A percentile compares a stretch with the other conserved stretches of the same genome.
Conservation (phyloP, 1,140 invertebrate species). For the Microplitis mediator region DNA sequence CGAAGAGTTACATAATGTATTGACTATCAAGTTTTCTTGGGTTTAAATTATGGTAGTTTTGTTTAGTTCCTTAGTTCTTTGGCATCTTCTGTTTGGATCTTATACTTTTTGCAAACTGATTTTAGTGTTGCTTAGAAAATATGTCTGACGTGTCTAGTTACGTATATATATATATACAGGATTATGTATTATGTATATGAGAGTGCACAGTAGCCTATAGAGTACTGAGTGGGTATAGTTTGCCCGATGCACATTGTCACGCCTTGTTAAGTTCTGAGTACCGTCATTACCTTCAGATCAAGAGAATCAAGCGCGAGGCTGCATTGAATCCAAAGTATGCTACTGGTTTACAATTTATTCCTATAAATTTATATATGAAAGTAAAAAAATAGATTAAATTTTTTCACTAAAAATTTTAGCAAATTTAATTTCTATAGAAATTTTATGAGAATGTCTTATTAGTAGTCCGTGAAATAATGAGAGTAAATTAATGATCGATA, state of each 20-base stretch:
- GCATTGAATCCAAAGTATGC: slow-evolving; percentile 20
- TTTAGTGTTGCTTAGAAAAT: background rate
- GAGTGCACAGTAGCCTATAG: slow-evolving; percentile 40
- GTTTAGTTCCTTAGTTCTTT: no score
- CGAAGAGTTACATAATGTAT: slow-evolving; percentile 61
- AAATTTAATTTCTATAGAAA: no score
- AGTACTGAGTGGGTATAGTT: slow-evolving; percentile 30
- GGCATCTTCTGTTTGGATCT: no score
- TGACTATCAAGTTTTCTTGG: slow-evolving; percentile 17
- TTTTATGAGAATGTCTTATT: no score
- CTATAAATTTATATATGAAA: no score
- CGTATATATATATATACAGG: background rate
- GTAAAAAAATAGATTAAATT: no score
- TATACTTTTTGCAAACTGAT: background rate
- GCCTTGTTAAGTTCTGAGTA: slow-evolving; percentile 59
- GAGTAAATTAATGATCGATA: no score
- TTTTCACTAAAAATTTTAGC: no score
- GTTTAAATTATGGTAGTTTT: no score
- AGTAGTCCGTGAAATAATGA: no score
- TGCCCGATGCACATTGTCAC: slow-evolving; percentile 58
- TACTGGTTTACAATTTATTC: no score
- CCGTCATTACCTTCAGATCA: slow-evolving; percentile 47
- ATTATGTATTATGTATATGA: slow-evolving; percentile 13
- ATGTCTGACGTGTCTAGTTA: no score
- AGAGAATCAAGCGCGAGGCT: slow-evolving; percentile 29